These are phyloP conservation scores for Mercenaria mercenaria DNA, from an alignment of 1,140 invertebrate genomes.

Conservation along the genomic window DNA sequence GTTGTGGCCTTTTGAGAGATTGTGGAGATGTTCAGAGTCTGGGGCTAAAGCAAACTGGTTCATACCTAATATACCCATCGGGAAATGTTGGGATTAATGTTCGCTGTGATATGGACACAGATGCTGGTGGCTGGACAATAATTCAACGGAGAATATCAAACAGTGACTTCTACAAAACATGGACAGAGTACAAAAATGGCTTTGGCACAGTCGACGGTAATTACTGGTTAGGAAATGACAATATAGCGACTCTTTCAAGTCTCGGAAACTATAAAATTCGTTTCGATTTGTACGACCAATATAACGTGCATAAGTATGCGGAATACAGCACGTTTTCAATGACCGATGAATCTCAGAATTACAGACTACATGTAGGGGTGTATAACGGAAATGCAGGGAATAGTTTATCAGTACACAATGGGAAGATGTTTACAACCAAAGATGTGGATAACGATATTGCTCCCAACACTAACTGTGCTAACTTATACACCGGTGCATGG, in stretches of 20 bases:
- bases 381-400: constrained; percentile 35
- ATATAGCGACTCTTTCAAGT: constrained; percentile 54
- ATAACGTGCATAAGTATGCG: background rate
- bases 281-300: constrained; percentile 10
- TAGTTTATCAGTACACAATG: constrained; percentile 19
- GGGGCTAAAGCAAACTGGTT: background rate
- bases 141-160: constrained; percentile 88
- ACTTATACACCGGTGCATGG: constrained; percentile 54
- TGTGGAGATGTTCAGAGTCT: background rate
- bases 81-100: constrained; percentile 89
- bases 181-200: constrained; percentile 67
- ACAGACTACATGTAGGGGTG: background rate
- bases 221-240: constrained; percentile 70
- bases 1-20: background rate
- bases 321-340: constrained; percentile 1
- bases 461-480: constrained; percentile 25
- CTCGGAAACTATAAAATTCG: constrained; percentile 23
- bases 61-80: background rate
- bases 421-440: constrained; percentile 18
- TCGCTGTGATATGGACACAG: constrained; percentile 91
- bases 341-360: background rate
- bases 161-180: constrained; percentile 87
- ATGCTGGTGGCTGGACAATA: constrained; percentile 94
- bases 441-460: constrained; percentile 38
- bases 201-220: constrained; percentile 65